Conservation (phyloP, 2,113 vertebrate genomes). For the Colaptes auratus region DNA sequence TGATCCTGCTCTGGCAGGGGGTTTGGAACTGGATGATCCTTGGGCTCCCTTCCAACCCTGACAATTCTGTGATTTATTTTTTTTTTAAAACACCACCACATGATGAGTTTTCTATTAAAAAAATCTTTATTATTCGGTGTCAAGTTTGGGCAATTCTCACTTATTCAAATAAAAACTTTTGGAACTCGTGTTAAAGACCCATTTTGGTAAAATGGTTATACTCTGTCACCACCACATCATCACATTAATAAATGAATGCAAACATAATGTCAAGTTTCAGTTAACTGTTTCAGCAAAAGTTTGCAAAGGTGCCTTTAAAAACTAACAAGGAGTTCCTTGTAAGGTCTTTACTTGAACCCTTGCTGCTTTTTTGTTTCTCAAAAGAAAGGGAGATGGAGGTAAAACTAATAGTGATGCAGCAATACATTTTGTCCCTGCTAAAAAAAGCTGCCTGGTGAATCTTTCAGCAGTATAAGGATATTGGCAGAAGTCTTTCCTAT, state of each 20-base stretch:
- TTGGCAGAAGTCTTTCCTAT: conserved; percentile 35
- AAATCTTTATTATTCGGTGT: neutral
- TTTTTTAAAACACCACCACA: neutral
- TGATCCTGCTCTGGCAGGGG: too few species aligned
- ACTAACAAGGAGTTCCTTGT: neutral
- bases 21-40: too few species aligned
- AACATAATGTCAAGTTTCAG: neutral
- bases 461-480: conserved; percentile 61
- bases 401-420: neutral
- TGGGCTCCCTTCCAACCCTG: too few species aligned
- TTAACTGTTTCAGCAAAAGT: neutral
- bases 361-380: neutral
- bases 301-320: neutral
- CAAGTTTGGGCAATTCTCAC: neutral
- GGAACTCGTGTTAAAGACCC: neutral
- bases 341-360: neutral
- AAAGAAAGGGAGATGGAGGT: neutral
- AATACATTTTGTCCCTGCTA: conserved; percentile 32
- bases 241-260: neutral
- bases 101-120: neutral
- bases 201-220: neutral
- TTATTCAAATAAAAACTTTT: neutral
- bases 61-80: too few species aligned
- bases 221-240: neutral
- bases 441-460: conserved; percentile 46